Conservation (phyloP, 2,113 vertebrate genomes). For the Myiagra hebetior region DNA sequence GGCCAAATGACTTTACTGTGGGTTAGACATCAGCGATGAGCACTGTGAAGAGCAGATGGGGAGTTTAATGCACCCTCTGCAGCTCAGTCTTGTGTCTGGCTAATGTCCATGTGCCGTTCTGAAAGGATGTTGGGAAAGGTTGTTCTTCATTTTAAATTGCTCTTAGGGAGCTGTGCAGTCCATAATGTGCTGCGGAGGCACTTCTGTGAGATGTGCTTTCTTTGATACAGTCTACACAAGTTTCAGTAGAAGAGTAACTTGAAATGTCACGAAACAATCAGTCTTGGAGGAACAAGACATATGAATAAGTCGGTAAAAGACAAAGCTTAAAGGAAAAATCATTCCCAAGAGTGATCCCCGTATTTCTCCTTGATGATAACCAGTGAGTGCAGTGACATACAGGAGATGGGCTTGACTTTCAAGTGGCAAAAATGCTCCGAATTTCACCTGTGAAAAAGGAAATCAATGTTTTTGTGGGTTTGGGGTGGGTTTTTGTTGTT, state of each 20-base stretch:
- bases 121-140: conserved; percentile 58
- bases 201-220: neutral
- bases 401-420: neutral
- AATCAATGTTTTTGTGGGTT: neutral
- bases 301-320: neutral
- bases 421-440: neutral
- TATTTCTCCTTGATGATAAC: neutral
- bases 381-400: neutral
- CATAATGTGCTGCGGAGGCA: neutral
- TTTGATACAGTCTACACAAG: neutral
- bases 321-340: neutral
- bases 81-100: conserved; percentile 62
- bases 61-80: conserved; percentile 51
- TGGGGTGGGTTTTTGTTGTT: neutral
- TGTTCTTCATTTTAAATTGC: conserved; percentile 70
- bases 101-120: conserved; percentile 54
- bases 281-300: neutral
- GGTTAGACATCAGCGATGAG: conserved; percentile 53
- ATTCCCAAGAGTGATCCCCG: neutral
- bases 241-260: conserved; percentile 23
- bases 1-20: conserved; percentile 33
- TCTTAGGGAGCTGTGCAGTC: conserved; percentile 27
- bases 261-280: neutral
- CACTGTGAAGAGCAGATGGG: conserved; percentile 52
- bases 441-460: neutral